phyloP scores from a whole-genome alignment of 2,113 vertebrate species.

The Sebastes schlegelii region DNA sequence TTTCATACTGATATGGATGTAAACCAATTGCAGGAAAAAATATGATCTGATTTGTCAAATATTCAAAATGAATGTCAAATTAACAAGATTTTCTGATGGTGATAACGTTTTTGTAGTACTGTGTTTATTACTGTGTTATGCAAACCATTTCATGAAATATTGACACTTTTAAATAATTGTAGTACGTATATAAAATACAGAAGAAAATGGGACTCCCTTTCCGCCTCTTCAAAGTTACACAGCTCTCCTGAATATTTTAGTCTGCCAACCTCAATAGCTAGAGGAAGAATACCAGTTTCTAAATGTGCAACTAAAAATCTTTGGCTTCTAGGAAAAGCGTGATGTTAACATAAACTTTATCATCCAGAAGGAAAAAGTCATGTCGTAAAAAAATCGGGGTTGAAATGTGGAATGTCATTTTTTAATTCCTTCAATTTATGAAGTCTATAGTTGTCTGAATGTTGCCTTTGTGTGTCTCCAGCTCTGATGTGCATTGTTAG shows the following conservation, averaged over 20 bases:
- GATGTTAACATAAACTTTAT: background rate
- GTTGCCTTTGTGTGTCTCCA: constrained; percentile 68
- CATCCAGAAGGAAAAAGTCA: background rate
- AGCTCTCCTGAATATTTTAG: background rate
- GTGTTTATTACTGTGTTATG: background rate
- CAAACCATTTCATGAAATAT: background rate
- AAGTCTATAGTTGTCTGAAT: background rate
- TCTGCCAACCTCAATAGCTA: background rate
- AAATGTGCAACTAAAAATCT: background rate
- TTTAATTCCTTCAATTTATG: background rate
- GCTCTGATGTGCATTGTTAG: constrained; percentile 97
- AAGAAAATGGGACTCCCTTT: background rate
- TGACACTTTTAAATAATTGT: background rate
- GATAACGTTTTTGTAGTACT: background rate
- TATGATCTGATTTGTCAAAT: background rate
- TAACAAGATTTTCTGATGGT: background rate
- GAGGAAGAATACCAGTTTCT: background rate
- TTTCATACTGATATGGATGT: background rate
- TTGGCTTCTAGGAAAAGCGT: background rate
- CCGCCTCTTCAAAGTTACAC: background rate
- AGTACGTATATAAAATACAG: background rate
- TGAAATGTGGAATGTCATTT: background rate
- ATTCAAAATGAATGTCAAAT: background rate
- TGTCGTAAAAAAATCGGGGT: background rate
- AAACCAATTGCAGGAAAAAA: background rate